These are phyloP conservation scores for Orthosia gothica DNA, from an alignment of 2,888 invertebrate genomes.

Conservation along the genomic window DNA sequence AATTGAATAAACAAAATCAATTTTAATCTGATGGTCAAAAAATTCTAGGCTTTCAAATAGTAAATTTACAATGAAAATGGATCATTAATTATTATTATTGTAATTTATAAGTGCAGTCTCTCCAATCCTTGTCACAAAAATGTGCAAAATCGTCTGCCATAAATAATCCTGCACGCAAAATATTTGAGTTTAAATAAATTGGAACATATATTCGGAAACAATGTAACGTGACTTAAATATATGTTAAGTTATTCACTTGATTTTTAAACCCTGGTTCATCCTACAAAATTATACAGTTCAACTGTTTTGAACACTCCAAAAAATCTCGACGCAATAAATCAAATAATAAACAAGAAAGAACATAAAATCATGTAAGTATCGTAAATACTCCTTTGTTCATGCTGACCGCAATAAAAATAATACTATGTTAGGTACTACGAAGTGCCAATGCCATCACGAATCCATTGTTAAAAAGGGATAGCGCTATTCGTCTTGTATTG, in stretches of 20 bases:
- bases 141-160: neutral
- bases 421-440: slow-evolving; percentile 67
- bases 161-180: slow-evolving; percentile 19
- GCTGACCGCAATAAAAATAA: slow-evolving; percentile 71
- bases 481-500: no score
- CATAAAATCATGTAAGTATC: slow-evolving; percentile 60
- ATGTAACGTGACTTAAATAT: slow-evolving; percentile 27
- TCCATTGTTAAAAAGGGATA: no score
- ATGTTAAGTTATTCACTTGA: slow-evolving; percentile 6
- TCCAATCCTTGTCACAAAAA: neutral
- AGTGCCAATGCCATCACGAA: no score
- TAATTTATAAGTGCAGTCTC: slow-evolving; percentile 3
- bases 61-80: slow-evolving; percentile 7
- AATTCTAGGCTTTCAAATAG: no score
- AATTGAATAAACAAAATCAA: no score
- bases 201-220: slow-evolving; percentile 27
- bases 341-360: slow-evolving; percentile 55
- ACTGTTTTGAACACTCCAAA: slow-evolving; percentile 21
- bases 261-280: slow-evolving; percentile 6
- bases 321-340: slow-evolving; percentile 45
- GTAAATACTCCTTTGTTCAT: slow-evolving; percentile 73
- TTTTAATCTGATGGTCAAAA: no score
- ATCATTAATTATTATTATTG: neutral
- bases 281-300: slow-evolving; percentile 30
- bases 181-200: slow-evolving; percentile 1